Conservation (phyloP, 2,888 invertebrate genomes). For the Tillus elongatus region DNA sequence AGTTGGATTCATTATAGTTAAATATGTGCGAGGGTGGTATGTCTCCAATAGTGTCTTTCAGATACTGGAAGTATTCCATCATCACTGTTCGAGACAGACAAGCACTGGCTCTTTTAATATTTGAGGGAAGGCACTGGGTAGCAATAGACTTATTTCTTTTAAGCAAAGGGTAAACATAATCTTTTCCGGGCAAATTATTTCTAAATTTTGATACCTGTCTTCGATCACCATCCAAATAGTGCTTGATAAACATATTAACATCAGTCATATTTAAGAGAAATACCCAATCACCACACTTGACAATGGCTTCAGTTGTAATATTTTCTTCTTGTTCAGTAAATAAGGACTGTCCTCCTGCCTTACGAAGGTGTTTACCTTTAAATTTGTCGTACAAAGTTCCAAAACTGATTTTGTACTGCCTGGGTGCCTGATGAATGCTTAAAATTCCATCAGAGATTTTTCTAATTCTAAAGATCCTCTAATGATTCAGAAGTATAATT, state of each 20-base stretch:
- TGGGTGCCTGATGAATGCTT: too few relatives aligned
- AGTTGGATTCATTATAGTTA: conserved; percentile 14
- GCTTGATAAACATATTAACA: conserved; percentile 10
- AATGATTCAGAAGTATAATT: conserved; percentile 13
- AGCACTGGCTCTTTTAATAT: conserved; percentile 15
- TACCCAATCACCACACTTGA: conserved; percentile 10
- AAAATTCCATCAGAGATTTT: too few relatives aligned
- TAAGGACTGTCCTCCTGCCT: conserved; percentile 11
- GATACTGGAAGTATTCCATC: conserved; percentile 11
- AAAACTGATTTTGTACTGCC: too few relatives aligned
- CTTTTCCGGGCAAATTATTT: conserved; percentile 13
- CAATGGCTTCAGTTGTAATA: conserved; percentile 3
- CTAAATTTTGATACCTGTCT: conserved; percentile 4
- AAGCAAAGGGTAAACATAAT: too few relatives aligned
- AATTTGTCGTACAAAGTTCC: conserved; percentile 14
- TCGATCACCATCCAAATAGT: conserved; percentile 11
- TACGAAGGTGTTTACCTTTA: conserved; percentile 11
- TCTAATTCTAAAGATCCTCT: too few relatives aligned
- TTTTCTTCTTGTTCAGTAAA: conserved; percentile 12
- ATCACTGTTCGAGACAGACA: conserved; percentile 8
- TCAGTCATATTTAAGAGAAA: conserved; percentile 12
- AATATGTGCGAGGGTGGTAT: conserved; percentile 10
- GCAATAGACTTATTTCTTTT: too few relatives aligned
- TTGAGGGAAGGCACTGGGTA: conserved; percentile 13
- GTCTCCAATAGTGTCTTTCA: conserved; percentile 10